Evolutionary conservation across 2,113 vertebrate genomes (phyloP), one percentile per base, ranked within the genome.

Genomic region (Elephantulus edwardii): DNA sequence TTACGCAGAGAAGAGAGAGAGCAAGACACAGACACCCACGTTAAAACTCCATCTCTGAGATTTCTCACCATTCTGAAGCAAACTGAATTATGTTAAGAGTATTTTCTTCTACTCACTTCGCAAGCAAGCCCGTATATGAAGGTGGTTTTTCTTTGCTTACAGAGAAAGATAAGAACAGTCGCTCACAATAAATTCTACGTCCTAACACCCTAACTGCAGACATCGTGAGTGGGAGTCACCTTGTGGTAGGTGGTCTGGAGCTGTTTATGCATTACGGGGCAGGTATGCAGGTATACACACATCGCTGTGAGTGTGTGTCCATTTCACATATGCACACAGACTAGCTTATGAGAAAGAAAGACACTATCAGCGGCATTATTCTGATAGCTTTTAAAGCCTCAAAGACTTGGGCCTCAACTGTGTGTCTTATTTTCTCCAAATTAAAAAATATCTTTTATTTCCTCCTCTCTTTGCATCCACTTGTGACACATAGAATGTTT

Each of bases 371-470:
- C 85, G 96, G 85, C 81, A 42, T 94, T 86, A 93, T 84, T 40
- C 54, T 96, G 94, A 96, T 93, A 90, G 88, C 38, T 96, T 93
- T 80, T 86, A 33, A 60, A 56, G 40, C 70, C 50, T 89, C 83
- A 90, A 91, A 95, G 92, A 89, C 30, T 95, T 93, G 77, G 20
- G 82, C 82, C 83, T 94, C 70, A 95, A 92, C 86, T 88, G 86
- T 40, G 38, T 88, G n/a, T 92, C 95, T 94, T 91, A 95, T 96
- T 95, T 93, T 95, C 52, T 93, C 50, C 89, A 97, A 90, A 96
- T 83, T n/a, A 96, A 96, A 96, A 96, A 96, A 90, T 93, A 95
- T 60, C 38, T 90, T 96, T 95, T 92, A 38, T 46, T 92, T 95
- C 85, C 78, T 46, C 42, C 84, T 71, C 68, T 42, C 22, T 86